Conservation (phyloP, 2,797 vertebrate genomes). For the Catostomus latipinnis region DNA sequence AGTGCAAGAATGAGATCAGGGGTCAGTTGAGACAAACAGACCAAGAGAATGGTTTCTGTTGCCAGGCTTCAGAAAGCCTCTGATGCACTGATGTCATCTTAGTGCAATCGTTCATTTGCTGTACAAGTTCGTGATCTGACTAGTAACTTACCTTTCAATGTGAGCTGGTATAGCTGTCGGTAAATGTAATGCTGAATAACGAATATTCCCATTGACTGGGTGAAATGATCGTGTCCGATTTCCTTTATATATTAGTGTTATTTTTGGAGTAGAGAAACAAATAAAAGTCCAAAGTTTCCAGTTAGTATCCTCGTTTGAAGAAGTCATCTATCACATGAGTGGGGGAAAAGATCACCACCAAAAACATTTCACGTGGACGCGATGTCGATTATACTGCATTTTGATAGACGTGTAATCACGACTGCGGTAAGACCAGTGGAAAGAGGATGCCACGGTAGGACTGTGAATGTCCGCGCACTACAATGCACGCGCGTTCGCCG, state of each 20-base stretch:
- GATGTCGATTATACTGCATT: slow-evolving; percentile 47
- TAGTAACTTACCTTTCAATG: slow-evolving; percentile 67
- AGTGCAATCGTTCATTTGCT: slow-evolving; percentile 65
- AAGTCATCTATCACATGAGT: slow-evolving; percentile 8
- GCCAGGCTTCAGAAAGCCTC: slow-evolving; percentile 33
- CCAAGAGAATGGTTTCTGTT: slow-evolving; percentile 20
- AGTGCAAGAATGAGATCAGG: not conserved
- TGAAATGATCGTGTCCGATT: slow-evolving; percentile 11
- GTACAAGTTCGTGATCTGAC: slow-evolving; percentile 69
- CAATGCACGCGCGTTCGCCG: slow-evolving; percentile 26
- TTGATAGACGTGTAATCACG: slow-evolving; percentile 15
- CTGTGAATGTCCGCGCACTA: not conserved
- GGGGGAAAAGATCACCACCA: not conserved
- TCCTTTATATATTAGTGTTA: not conserved
- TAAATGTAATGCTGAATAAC: slow-evolving; percentile 26
- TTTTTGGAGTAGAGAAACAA: slow-evolving; percentile 16
- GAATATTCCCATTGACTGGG: not conserved
- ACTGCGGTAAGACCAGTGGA: slow-evolving; percentile 5
- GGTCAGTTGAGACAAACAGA: not conserved
- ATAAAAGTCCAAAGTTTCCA: slow-evolving; percentile 45
- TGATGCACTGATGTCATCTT: slow-evolving; percentile 59
- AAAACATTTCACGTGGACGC: slow-evolving; percentile 29
- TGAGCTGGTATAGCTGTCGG: slow-evolving; percentile 55
- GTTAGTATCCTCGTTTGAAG: slow-evolving; percentile 2
- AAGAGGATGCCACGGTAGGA: not conserved